Base-by-base conservation (phyloP, 2,888 invertebrate species). In the Linyphia triangularis region DNA sequence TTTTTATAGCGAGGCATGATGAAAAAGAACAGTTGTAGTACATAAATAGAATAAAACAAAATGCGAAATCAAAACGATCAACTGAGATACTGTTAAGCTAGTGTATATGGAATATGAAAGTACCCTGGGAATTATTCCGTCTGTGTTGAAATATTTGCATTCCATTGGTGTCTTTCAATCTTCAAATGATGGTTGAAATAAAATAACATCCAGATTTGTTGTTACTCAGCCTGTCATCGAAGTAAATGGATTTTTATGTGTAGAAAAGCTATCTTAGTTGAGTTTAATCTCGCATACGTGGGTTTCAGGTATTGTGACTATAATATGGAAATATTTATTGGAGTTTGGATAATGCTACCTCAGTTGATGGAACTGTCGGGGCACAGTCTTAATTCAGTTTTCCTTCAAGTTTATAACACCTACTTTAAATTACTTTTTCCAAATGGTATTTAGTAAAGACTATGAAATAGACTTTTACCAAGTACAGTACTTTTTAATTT, bases 41-140 rank as follows among this genome's bases (percentile, higher is more conserved):
- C 22, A 28, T 26, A 51, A 63, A 13, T 28, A n/a, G n/a, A 63
- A 51, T 51, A 51, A n/a, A 51, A 51, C n/a, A 63, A 63, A 40
- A 77, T 7, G 16, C 37, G 33, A 73, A 37, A 30, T 19, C n/a
- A n/a, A 51, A 51, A 63, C 33, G 61, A 63, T 40, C 37, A 77
- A 16, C 24, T 9, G 40, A 19, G 9, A 40, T 28, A 59, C 5
- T 7, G n/a, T 19, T 24, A 33, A 24, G 40, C 5, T 37, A 77
- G n/a, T 73, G 26, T 37, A 22, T 37, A 22, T 28, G 22, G 37
- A 22, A 13, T 65, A 19, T 67, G 24, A 59, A 59, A 22, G 24
- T 59, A 22, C 24, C 10, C 37, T 43, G 75, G 33, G 33, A 37
- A 61, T 61, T 51, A 59, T 57, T 75, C 22, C 33, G 33, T 75